Percentiles rank a stretch among this genome's conserved stretches.
These are phyloP conservation scores for Sanderia malayensis DNA, from an alignment of 30 jellyfish, hydroid and myxozoan genomes.

Conservation along the genomic window DNA sequence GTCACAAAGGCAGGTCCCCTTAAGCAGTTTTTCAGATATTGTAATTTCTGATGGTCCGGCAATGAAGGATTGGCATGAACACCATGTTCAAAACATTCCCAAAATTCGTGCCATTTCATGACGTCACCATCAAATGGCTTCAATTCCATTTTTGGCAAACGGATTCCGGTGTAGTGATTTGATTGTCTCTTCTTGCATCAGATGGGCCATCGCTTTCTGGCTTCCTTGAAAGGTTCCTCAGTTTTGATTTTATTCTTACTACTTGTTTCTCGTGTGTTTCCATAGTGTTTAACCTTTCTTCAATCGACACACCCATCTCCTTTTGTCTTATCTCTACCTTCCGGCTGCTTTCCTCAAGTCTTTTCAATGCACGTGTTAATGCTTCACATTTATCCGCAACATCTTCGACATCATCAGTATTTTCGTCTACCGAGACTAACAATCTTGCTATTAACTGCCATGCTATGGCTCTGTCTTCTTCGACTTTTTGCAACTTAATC, in stretches of 20 bases:
- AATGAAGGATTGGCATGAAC: slow-evolving; percentile 16
- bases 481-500: slow-evolving; percentile 2
- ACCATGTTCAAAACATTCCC: slow-evolving; percentile 61
- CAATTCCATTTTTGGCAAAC: slow-evolving; percentile 46
- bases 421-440: neutral
- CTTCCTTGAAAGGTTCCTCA: slow-evolving; percentile 18
- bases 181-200: no score
- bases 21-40: slow-evolving; percentile 23
- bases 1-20: slow-evolving; percentile 48
- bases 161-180: slow-evolving; percentile 12
- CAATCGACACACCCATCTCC: neutral
- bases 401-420: slow-evolving; percentile 8
- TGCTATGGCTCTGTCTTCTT: slow-evolving; percentile 29
- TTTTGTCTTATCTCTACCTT: no score
- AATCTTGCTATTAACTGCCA: slow-evolving; percentile 9
- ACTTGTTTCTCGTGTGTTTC: slow-evolving; percentile 22
- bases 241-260: slow-evolving; percentile 3
- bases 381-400: slow-evolving; percentile 23
- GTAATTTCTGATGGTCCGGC: slow-evolving; percentile 47
- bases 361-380: slow-evolving; percentile 13
- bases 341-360: no score
- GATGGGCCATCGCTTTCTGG: no score
- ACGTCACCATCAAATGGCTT: slow-evolving; percentile 53
- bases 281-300: slow-evolving; percentile 5
- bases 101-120: slow-evolving; percentile 39